Percentiles rank a stretch among this genome's conserved stretches.
Evolutionary conservation across 2,113 vertebrate genomes (phyloP).

Genomic region (Phyllopteryx taeniolatus): DNA sequence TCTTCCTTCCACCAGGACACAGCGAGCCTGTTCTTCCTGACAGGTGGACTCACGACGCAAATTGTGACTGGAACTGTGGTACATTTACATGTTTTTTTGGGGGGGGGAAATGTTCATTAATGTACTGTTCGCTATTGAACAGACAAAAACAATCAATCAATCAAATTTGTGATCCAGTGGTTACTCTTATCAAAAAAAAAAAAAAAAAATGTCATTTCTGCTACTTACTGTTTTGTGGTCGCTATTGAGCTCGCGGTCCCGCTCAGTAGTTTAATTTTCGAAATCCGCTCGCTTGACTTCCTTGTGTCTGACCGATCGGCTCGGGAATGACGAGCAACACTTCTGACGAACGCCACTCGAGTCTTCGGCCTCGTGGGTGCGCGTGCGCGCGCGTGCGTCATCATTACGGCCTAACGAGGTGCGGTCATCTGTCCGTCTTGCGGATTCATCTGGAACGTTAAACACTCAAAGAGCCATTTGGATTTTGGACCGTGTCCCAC

Average conservation of each 20-base stretch:
- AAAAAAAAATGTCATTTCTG: neutral
- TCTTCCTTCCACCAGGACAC: no score
- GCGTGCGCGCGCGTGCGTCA: neutral
- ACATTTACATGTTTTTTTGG: no score
- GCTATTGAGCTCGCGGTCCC: no score
- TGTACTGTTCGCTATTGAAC: no score
- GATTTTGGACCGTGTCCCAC: no score
- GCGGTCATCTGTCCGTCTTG: neutral
- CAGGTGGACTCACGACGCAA: no score
- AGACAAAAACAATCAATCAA: no score
- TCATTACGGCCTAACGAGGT: neutral
- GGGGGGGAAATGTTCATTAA: no score
- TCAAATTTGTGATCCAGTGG: neutral
- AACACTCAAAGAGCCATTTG: no score
- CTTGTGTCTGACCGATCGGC: neutral
- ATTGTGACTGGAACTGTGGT: no score
- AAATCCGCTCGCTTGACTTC: neutral
- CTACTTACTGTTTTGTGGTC: neutral
- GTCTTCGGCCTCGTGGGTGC: neutral
- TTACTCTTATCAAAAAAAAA: neutral
- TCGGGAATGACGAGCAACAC: neutral
- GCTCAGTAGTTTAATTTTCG: neutral
- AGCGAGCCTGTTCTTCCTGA: no score
- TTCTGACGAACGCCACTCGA: neutral
- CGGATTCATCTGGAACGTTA: no score